Evolutionary conservation across 2,797 vertebrate genomes (phyloP).

Genomic region (Rhynchotus rufescens): DNA sequence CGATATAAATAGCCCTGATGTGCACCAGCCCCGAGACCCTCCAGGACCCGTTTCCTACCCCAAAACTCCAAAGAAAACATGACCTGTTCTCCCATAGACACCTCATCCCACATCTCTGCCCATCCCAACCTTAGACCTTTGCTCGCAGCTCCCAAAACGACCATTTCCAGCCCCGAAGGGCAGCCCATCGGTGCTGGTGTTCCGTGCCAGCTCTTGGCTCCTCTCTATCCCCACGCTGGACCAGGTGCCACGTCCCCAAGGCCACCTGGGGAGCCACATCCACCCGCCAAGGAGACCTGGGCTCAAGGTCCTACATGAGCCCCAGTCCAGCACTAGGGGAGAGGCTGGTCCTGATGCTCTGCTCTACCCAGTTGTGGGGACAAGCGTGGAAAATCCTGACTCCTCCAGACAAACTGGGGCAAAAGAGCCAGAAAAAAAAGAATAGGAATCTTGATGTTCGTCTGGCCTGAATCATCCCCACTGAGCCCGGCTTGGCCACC

Average conservation of each 20-base stretch:
- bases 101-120: not conserved
- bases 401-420: not conserved
- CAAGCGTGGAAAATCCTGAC: rapidly evolving
- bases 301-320: rapidly evolving
- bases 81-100: too few species aligned
- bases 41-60: not conserved
- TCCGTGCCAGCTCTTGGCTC: not conserved
- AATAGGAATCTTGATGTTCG: not conserved
- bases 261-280: not conserved
- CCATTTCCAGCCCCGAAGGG: not conserved
- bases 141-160: rapidly evolving
- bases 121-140: not conserved
- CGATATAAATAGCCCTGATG: not conserved
- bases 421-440: not conserved
- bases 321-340: rapidly evolving
- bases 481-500: not conserved
- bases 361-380: not conserved
- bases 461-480: not conserved
- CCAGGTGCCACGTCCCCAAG: rapidly evolving
- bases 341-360: not conserved
- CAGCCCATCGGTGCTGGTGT: rapidly evolving
- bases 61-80: not conserved
- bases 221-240: not conserved
- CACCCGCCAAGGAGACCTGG: rapidly evolving
- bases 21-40: not conserved